phyloP scores from a whole-genome alignment of 2,113 vertebrate genomes.

The Mola mola region DNA sequence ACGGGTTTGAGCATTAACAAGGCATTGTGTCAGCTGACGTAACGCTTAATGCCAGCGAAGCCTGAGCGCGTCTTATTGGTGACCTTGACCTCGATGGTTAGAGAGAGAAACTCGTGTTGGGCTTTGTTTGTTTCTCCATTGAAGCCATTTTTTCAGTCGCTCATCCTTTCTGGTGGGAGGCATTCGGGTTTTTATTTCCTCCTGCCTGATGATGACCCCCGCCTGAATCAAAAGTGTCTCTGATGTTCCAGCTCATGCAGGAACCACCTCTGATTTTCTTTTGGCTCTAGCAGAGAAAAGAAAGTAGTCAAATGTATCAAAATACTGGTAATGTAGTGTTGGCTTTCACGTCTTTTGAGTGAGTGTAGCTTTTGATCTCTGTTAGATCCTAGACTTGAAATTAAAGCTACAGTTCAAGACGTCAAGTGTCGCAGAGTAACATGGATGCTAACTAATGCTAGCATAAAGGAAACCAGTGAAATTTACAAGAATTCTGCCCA shows the following conservation, averaged over 20 bases:
- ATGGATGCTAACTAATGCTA: too few relatives aligned
- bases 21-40: neutral
- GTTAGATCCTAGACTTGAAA: too few relatives aligned
- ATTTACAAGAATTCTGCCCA: too few relatives aligned
- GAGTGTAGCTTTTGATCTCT: too few relatives aligned
- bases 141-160: slow-evolving; percentile 2
- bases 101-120: neutral
- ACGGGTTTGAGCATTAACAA: neutral
- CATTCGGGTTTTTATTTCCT: slow-evolving; percentile 18
- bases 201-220: neutral
- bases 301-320: too few relatives aligned
- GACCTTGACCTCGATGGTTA: slow-evolving; percentile 16
- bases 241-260: neutral
- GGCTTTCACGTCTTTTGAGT: too few relatives aligned
- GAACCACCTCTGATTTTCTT: slow-evolving; percentile 4
- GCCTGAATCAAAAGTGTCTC: slow-evolving; percentile 16
- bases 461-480: too few relatives aligned
- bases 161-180: neutral
- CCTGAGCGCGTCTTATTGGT: neutral
- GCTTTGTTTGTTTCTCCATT: slow-evolving; percentile 2
- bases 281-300: neutral
- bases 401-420: too few relatives aligned
- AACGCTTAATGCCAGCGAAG: too few relatives aligned
- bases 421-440: too few relatives aligned
- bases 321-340: too few relatives aligned